A percentile compares a stretch with the other conserved stretches of the same genome.
phyloP scores from a whole-genome alignment of 2,113 vertebrate genomes.

The Drymodes brunneopygia region DNA sequence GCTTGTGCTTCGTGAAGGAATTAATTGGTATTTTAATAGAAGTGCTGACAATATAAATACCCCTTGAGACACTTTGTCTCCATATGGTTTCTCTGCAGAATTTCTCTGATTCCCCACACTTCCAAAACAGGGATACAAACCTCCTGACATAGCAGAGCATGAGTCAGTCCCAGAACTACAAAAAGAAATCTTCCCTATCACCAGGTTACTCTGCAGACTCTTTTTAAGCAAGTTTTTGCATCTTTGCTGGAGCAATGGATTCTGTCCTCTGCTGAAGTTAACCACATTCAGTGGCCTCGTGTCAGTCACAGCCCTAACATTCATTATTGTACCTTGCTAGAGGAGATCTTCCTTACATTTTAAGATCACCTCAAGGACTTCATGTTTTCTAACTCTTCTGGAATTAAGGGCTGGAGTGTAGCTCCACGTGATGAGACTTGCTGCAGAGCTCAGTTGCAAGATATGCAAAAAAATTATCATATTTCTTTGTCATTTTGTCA shows the following conservation, averaged over 20 bases:
- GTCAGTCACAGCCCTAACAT: not conserved
- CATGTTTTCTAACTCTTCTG: not conserved
- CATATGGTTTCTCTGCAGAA: conserved; percentile 40
- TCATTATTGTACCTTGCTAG: not conserved
- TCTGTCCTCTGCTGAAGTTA: not conserved
- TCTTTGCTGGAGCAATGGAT: not conserved
- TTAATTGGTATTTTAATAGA: conserved; percentile 22
- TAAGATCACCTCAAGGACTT: not conserved
- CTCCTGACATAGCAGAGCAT: conserved; percentile 37
- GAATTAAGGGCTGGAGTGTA: not conserved
- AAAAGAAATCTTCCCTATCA: not conserved
- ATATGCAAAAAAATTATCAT: not conserved
- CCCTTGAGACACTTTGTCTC: conserved; percentile 1
- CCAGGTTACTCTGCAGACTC: not conserved
- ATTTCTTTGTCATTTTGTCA: not conserved
- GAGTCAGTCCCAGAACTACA: conserved; percentile 17
- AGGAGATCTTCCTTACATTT: not conserved
- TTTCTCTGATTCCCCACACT: conserved; percentile 11
- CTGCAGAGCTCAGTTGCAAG: not conserved
- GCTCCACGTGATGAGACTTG: not conserved
- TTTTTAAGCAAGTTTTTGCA: not conserved
- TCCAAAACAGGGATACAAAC: conserved; percentile 29
- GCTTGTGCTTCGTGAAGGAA: not conserved
- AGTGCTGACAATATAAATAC: conserved; percentile 41
- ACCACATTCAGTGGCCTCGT: not conserved